Evolutionary conservation across 2,113 vertebrate species (phyloP), one percentile per base, ranked within the genome.

Genomic region (Grallaria varia): DNA sequence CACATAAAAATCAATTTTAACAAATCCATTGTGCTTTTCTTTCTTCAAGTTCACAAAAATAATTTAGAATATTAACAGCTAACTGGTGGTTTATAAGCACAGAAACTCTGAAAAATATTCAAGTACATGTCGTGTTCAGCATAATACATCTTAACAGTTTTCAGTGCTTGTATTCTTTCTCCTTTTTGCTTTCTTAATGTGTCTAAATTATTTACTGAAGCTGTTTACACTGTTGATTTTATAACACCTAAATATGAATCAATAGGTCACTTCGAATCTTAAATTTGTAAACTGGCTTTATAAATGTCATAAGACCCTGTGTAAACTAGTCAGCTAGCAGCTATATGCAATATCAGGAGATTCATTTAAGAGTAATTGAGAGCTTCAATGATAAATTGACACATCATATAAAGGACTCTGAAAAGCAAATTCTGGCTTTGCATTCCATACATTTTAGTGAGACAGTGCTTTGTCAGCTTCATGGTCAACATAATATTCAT

Each of bases 1-100:
- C 80, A 95, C 15, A 68, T 76, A 67, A 95, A 96, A 96, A 88
- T 97, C 74, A 87, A 24, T 59, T 93, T 90, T 93, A 77, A 82
- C 37, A 96, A 92, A 78, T 50, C 35, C 28, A 42, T 44, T 64
- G 47, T 71, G 31, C 27, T 84, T 85, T 73, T 69, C n/a, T 93
- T 76, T 42, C 25, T 79, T 94, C 25, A 67, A 25, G 23, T 78
- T 95, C 30, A 74, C 91, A 68, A 90, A 59, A 49, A 60, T 21
- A 87, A 96, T 90, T 85, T 84, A 84, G 87, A 93, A 74, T 79
- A 82, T 72, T 91, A 90, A 52, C 27, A 13, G 68, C 27, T 90
- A 53, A 44, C 28, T 83, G 40, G 33, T 77, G 24, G 14, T 73
- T 96, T 93, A 64, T 85, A 91, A 79, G 45, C 47, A 81, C 60